A percentile compares a stretch with the other conserved stretches of the same genome.
These are phyloP conservation scores for Agrochola circellaris DNA, from an alignment of 2,888 invertebrate genomes.

Conservation along the genomic window DNA sequence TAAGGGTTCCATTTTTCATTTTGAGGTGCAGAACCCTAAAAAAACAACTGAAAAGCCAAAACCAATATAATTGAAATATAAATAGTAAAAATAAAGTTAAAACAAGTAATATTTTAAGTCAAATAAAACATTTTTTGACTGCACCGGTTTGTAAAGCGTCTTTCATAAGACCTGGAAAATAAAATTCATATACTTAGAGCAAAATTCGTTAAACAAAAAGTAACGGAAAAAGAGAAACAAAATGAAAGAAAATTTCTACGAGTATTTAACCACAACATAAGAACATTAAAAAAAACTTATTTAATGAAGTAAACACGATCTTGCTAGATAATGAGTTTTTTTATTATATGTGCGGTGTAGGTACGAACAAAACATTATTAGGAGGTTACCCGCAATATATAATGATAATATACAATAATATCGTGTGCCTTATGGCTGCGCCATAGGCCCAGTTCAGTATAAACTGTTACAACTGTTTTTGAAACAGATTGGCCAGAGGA, in stretches of 20 bases:
- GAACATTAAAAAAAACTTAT: background rate
- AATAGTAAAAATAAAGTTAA: background rate
- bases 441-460: background rate
- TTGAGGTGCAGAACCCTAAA: too few relatives aligned
- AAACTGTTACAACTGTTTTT: background rate
- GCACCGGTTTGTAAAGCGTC: slow-evolving; percentile 1
- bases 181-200: background rate
- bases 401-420: background rate
- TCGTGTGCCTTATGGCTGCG: background rate
- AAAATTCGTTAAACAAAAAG: background rate
- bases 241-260: too few relatives aligned
- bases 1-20: too few relatives aligned
- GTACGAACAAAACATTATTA: too few relatives aligned
- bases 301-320: background rate
- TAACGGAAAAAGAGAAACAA: background rate
- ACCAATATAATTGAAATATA: background rate
- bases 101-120: background rate
- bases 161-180: slow-evolving; percentile 39
- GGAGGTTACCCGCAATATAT: too few relatives aligned
- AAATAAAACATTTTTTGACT: slow-evolving; percentile 9
- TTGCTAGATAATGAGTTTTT: background rate
- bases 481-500: background rate
- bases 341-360: too few relatives aligned
- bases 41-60: background rate
- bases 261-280: background rate